Evolutionary conservation across 1,140 invertebrate genomes (phyloP).

Genomic region (Drosophila bocki): DNA sequence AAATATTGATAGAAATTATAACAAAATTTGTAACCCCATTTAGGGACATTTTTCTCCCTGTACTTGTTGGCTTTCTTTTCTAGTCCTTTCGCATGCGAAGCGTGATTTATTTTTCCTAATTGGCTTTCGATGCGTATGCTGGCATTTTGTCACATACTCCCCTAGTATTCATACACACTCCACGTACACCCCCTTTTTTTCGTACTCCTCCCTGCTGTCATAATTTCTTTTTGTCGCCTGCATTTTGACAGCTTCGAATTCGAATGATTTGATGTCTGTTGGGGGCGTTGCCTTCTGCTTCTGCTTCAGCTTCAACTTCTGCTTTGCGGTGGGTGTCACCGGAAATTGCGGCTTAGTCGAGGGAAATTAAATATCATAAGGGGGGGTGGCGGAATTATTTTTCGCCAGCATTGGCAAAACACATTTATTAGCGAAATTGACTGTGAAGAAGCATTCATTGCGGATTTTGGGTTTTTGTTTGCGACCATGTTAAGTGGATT

Average conservation of each 20-base stretch:
- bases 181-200: constrained; percentile 6
- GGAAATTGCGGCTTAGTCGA: constrained; percentile 75
- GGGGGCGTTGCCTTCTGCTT: constrained; percentile 39
- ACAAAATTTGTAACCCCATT: neutral
- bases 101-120: constrained; percentile 80
- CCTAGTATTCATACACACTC: neutral
- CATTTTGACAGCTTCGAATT: constrained; percentile 72
- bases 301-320: neutral
- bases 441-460: constrained; percentile 54
- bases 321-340: constrained; percentile 56
- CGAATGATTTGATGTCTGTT: constrained; percentile 72
- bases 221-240: constrained; percentile 53
- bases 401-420: constrained; percentile 52
- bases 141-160: constrained; percentile 56
- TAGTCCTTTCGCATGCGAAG: constrained; percentile 64
- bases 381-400: constrained; percentile 34
- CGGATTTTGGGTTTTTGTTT: constrained; percentile 6
- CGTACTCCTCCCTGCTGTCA: constrained; percentile 53
- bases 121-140: constrained; percentile 75
- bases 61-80: constrained; percentile 18
- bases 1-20: neutral
- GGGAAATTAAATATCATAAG: constrained; percentile 70
- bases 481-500: constrained; percentile 65
- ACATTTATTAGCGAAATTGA: constrained; percentile 72
- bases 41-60: neutral